Conservation (phyloP, 2,113 vertebrate species). For the Brachyistius frenatus region DNA sequence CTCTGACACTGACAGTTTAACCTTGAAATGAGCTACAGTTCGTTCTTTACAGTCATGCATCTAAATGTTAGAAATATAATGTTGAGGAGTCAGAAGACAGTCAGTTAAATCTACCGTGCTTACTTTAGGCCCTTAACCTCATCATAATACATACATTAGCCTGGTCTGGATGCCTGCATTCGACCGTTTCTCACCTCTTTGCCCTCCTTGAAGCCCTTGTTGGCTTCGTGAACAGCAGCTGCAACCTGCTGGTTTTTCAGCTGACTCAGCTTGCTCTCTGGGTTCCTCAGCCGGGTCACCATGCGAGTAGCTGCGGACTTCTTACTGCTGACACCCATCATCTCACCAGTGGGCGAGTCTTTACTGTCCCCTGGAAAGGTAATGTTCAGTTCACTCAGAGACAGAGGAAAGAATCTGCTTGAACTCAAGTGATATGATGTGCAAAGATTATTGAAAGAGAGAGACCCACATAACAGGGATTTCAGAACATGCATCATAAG, state of each 20-base stretch:
- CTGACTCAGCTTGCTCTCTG: constrained; percentile 95
- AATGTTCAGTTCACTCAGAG: constrained; percentile 1
- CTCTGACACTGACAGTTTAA: neutral
- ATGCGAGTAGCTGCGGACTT: constrained; percentile 88
- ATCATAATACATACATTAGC: too few species aligned
- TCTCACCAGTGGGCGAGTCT: constrained; percentile 81
- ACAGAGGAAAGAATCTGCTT: neutral
- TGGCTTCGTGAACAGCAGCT: constrained; percentile 92
- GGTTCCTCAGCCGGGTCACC: constrained; percentile 94
- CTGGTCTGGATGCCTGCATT: too few species aligned
- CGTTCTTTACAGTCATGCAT: neutral
- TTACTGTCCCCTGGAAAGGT: constrained; percentile 78
- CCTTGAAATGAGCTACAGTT: neutral
- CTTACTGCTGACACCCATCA: constrained; percentile 79
- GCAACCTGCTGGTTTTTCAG: constrained; percentile 94
- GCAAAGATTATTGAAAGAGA: too few species aligned
- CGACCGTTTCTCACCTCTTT: constrained; percentile 87
- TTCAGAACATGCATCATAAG: too few species aligned
- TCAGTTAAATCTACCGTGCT: neutral
- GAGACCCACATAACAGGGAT: too few species aligned
- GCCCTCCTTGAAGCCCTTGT: constrained; percentile 92
- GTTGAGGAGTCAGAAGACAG: neutral
- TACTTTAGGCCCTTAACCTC: neutral
- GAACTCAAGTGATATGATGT: too few species aligned
- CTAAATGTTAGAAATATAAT: neutral